A percentile compares a stretch with the other conserved stretches of the same genome.
These are phyloP conservation scores for Oreonectes daqikongensis DNA, from an alignment of 2,797 vertebrate genomes.

Conservation along the genomic window DNA sequence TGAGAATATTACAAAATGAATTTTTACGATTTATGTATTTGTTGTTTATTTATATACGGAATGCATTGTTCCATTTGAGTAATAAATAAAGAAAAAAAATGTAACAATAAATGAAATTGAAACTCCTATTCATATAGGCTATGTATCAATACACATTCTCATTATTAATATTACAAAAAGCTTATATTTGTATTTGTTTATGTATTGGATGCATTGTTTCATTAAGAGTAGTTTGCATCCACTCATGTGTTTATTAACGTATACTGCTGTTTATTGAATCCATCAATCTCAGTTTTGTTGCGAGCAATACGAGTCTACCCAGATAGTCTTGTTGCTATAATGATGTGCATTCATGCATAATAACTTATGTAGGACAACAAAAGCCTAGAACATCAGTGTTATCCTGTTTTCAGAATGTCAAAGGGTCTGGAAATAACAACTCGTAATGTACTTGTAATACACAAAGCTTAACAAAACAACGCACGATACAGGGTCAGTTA, in stretches of 20 bases:
- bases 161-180: no score
- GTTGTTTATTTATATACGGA: no score
- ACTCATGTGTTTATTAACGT: not conserved
- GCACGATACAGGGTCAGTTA: not conserved
- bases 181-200: not conserved
- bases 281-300: not conserved
- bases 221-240: not conserved
- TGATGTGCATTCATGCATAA: slow-evolving; percentile 22
- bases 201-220: not conserved
- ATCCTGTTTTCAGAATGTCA: not conserved
- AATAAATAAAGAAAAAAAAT: no score
- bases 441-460: not conserved
- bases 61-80: no score
- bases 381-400: not conserved
- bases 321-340: not conserved
- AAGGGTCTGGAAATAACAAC: not conserved
- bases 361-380: slow-evolving; percentile 14
- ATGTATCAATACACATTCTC: no score
- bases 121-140: no score
- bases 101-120: no score
- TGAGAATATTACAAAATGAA: no score
- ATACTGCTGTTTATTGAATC: not conserved
- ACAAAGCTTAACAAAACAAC: not conserved
- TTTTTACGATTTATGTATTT: no score
- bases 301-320: not conserved